Evolutionary conservation across 2,888 invertebrate genomes (phyloP).

Genomic region (Epinotia brunnichana): DNA sequence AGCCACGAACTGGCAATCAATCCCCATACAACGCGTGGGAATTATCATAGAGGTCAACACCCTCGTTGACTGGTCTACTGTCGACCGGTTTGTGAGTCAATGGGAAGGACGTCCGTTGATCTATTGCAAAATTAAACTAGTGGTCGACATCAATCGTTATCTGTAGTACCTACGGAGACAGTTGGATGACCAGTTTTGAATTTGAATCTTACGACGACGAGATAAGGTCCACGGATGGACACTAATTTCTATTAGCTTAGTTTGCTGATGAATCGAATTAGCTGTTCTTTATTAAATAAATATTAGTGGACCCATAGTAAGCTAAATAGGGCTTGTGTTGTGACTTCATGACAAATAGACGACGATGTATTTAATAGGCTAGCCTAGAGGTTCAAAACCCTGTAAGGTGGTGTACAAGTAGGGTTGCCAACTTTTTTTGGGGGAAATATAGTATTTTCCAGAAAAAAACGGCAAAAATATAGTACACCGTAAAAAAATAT

Average conservation of each 20-base stretch:
- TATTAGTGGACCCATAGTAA: too few species aligned
- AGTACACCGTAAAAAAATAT: too few species aligned
- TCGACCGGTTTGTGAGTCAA: slow-evolving; percentile 2
- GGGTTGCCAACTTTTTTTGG: too few species aligned
- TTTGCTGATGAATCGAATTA: too few species aligned
- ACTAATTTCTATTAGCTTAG: background rate
- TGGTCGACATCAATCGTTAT: background rate
- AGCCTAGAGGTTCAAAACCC: too few species aligned
- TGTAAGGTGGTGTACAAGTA: too few species aligned
- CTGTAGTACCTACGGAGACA: background rate
- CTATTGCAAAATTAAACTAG: background rate
- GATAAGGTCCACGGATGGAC: background rate
- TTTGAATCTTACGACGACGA: background rate
- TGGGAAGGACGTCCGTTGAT: slow-evolving; percentile 15
- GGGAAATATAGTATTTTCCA: too few species aligned
- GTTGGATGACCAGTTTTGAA: background rate
- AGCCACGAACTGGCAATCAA: background rate
- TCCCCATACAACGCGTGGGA: background rate
- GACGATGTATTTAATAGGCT: too few species aligned
- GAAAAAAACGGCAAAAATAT: too few species aligned
- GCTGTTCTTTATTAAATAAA: too few species aligned
- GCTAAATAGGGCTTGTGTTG: too few species aligned
- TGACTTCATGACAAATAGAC: too few species aligned
- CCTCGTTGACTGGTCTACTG: slow-evolving; percentile 3
- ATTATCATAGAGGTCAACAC: background rate